These are phyloP conservation scores for Dufourea novaeangliae DNA, from an alignment of 1,140 invertebrate species.

Conservation along the genomic window DNA sequence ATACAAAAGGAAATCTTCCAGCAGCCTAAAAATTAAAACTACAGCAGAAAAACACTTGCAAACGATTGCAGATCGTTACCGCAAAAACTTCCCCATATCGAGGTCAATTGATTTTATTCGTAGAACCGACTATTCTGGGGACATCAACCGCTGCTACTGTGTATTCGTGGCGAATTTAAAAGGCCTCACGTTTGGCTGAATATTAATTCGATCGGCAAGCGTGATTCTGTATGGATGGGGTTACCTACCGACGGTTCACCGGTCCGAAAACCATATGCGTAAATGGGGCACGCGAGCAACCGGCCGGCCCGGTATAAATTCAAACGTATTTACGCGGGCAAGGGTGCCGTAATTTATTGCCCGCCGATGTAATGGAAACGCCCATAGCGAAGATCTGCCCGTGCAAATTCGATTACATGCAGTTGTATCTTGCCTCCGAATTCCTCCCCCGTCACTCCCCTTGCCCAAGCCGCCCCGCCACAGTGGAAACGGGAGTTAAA, in stretches of 20 bases:
- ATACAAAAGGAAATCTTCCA: no score
- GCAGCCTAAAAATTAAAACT: no score
- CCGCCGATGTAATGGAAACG: slow-evolving; percentile 63
- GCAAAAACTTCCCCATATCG: neutral
- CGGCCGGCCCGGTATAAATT: slow-evolving; percentile 60
- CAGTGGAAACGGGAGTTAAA: slow-evolving; percentile 50
- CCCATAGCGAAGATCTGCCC: slow-evolving; percentile 62
- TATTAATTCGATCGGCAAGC: slow-evolving; percentile 33
- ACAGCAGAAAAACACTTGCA: neutral
- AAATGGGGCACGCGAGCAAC: slow-evolving; percentile 61
- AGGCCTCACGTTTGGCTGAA: neutral
- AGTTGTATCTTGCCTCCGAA: slow-evolving; percentile 57
- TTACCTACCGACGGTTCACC: neutral
- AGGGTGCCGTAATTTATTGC: slow-evolving; percentile 68
- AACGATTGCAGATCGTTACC: neutral
- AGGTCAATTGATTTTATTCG: neutral
- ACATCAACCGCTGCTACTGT: neutral
- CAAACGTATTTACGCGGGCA: slow-evolving; percentile 64
- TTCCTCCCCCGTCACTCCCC: slow-evolving; percentile 37
- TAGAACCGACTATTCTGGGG: neutral
- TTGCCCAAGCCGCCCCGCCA: slow-evolving; percentile 21
- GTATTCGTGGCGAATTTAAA: neutral
- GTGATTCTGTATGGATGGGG: neutral
- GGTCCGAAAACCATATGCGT: slow-evolving; percentile 68
- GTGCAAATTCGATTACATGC: slow-evolving; percentile 67